Evolutionary conservation across 2,888 invertebrate genomes (phyloP), one percentile per base, ranked within the genome.

Genomic region (Dromius quadrimaculatus): DNA sequence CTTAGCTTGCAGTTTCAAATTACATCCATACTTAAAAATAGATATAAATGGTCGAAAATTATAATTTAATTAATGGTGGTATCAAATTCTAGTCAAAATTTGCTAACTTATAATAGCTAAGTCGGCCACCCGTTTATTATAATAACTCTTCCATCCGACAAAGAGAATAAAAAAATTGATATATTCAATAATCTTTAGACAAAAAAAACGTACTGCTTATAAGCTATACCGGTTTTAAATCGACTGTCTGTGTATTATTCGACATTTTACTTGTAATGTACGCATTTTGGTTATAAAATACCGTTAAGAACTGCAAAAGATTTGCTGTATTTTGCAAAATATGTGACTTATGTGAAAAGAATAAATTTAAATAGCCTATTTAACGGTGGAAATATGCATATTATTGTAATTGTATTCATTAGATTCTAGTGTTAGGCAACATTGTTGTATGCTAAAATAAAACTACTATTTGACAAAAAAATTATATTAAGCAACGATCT

Each of bases 161-260:
- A 47, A 45, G 11, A 47, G 57, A 54, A 59, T 20, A 66, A 66
- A 66, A n/a, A 66, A 66, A 54, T 54, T 66, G 66, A 66, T 66
- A 64, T 64, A 64, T 64, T 64, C 64, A 64, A 64, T 64, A 64
- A 59, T 47, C 34, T 64, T 45, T 66, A 66, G 36, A 66, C 23
- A 54, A 45, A 66, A 61, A 66, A 54, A 38, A 36, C 13, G 20
- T 23, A 54, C 50, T 32, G 50, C 38, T 54, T 54, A 34, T 65
- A 54, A 23, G 1, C 28, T 17, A 66, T 66, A 66, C 66, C 66
- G 66, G 66, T 66, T 66, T 65, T 36, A 54, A 65, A 54, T 65
- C 50, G 43, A 22, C 23, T 38, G 66, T 22, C 17, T 20, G 54
- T 63, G 47, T 66, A 54, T 63, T 66, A 66, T 66, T 54, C 22